These are phyloP conservation scores for Nymphalis urticae DNA, from an alignment of 2,888 invertebrate genomes.

Conservation along the genomic window DNA sequence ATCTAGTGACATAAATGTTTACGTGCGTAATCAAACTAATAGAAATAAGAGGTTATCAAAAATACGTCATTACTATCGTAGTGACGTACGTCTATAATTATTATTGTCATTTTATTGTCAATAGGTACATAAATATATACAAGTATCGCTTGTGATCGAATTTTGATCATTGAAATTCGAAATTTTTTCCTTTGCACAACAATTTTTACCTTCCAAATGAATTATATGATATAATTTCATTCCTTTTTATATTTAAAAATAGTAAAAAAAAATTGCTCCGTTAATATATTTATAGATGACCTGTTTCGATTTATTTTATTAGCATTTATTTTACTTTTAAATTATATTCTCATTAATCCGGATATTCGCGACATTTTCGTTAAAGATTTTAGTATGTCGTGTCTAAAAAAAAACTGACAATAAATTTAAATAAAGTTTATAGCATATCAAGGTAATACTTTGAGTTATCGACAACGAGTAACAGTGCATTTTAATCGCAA, in stretches of 20 bases:
- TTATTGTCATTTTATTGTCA: conserved; percentile 9
- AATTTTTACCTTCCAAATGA: too few relatives aligned
- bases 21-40: conserved; percentile 14
- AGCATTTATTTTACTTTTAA: not conserved
- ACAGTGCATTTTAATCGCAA: conserved; percentile 3
- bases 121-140: not conserved
- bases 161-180: too few relatives aligned
- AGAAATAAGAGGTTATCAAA: conserved; percentile 34
- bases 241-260: too few relatives aligned
- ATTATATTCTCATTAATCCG: not conserved
- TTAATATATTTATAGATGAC: not conserved
- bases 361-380: not conserved
- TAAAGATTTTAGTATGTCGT: not conserved
- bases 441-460: not conserved
- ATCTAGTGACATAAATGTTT: conserved; percentile 34
- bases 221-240: too few relatives aligned
- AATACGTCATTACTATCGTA: conserved; percentile 29
- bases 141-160: too few relatives aligned
- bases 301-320: not conserved
- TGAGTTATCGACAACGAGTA: not conserved
- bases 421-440: not conserved
- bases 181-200: too few relatives aligned
- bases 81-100: conserved; percentile 30
- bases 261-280: too few relatives aligned
- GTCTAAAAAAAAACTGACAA: conserved; percentile 1